Evolutionary conservation across 2,888 invertebrate species (phyloP), one percentile per base, ranked within the genome.

Genomic region (Chouioia cunea): DNA sequence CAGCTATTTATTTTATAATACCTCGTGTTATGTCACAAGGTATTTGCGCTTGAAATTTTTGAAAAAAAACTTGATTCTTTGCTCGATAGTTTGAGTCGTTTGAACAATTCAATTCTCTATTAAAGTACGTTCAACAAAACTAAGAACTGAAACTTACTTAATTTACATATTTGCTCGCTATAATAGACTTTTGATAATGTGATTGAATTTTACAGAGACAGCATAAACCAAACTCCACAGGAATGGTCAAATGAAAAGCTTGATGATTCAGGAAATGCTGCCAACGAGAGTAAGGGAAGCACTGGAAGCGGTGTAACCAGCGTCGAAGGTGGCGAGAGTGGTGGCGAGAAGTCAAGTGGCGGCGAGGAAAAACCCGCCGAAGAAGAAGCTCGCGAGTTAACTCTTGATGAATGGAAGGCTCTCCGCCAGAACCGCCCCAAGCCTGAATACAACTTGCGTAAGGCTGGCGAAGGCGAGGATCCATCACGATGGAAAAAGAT

Each of bases 401-500:
- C 97, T 47, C 88, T 97, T 78, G 97, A 97, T 83, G 97, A 97
- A 89, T 97, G 95, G 92, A 96, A 96, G 87, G 96, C 95, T 70
- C 88, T 94, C 80, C 93, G 94, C 81, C 91, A 92, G 81, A 91
- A 90, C 65, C 92, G 96, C 78, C 90, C 90, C 73, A 94, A 95
- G 85, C 95, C 97, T 60, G 92, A 93, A 79, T 97, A 92, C 86
- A 97, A 97, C 86, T 87, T 97, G 81, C 92, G 97, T 69, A 96
- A 97, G 87, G 94, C 97, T 65, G 97, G 96, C 36, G 97, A 97
- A 87, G 97, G 97, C 53, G 96, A 95, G 82, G 96, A 96, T 86
- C 89, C 92, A 64, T 90, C 91, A 68, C 95, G 96, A 87, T 97
- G 97, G 97, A 97, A 96, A 87, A 95, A 93, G 82, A 93, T 95